Evolutionary conservation across 2,888 invertebrate genomes (phyloP).

Genomic region (Orchesella flavescens): DNA sequence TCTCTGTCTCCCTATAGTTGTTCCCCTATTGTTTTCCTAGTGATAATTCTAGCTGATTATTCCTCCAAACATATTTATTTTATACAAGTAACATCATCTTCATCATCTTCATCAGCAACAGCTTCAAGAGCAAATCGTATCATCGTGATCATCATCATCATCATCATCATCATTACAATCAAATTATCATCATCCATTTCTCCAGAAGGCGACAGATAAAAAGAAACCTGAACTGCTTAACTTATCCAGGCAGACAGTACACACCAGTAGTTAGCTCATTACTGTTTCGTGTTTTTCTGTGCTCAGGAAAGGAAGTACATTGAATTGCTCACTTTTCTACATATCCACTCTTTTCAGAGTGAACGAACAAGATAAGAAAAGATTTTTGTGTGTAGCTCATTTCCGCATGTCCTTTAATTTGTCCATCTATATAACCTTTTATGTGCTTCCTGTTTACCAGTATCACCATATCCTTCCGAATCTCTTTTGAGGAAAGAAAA

Average conservation of each 20-base stretch:
- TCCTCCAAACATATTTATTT: background rate
- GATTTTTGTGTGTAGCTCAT: constrained; percentile 2
- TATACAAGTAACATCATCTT: background rate
- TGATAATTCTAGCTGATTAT: constrained; percentile 4
- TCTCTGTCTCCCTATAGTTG: constrained; percentile 24
- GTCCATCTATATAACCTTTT: constrained; percentile 7
- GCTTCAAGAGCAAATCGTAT: constrained; percentile 1
- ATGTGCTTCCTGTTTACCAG: constrained; percentile 1
- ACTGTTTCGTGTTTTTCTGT: background rate
- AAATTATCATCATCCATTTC: constrained; percentile 22
- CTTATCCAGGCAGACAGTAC: background rate
- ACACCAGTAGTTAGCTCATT: constrained; percentile 10
- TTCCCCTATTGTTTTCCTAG: constrained; percentile 22
- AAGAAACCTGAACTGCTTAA: background rate
- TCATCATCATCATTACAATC: constrained; percentile 11
- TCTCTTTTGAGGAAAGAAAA: background rate
- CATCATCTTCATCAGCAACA: background rate
- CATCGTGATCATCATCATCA: constrained; percentile 17
- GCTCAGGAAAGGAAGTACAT: no score
- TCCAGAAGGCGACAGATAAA: background rate
- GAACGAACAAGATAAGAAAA: background rate
- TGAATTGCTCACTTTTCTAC: background rate
- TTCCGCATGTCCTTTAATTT: constrained; percentile 24
- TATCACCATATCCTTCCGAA: constrained; percentile 20
- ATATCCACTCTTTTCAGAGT: background rate